Conservation (phyloP, 2,888 invertebrate genomes). For the Acanthopleura granulata region DNA sequence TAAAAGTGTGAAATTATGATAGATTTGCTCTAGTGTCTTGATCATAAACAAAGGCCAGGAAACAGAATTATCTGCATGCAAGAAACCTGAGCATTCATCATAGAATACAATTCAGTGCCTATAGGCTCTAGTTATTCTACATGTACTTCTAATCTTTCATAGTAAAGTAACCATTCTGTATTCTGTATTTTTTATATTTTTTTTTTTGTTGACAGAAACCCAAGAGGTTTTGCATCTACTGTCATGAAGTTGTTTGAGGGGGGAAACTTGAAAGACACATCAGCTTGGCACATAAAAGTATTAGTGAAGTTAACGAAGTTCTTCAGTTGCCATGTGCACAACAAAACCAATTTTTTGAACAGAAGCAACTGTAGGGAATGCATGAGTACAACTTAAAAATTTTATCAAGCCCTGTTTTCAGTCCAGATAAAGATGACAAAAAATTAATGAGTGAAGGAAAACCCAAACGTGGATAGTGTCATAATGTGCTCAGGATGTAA, state of each 20-base stretch:
- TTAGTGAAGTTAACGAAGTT: neutral
- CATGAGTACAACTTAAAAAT: slow-evolving; percentile 16
- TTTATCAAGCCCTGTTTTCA: neutral
- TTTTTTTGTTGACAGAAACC: slow-evolving; percentile 1
- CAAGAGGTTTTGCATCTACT: neutral
- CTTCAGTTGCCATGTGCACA: neutral
- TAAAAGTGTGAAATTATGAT: too few species aligned
- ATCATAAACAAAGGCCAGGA: too few species aligned
- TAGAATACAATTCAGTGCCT: too few species aligned
- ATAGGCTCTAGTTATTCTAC: too few species aligned
- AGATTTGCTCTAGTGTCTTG: too few species aligned
- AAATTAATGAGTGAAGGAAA: slow-evolving; percentile 27
- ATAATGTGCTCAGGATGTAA: slow-evolving; percentile 27
- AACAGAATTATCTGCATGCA: too few species aligned
- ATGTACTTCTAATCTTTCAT: too few species aligned
- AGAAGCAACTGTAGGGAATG: slow-evolving; percentile 8
- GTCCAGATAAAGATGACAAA: too few species aligned
- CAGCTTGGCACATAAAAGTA: neutral
- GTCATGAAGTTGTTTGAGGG: neutral
- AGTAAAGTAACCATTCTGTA: too few species aligned
- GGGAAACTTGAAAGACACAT: slow-evolving; percentile 18
- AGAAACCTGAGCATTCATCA: too few species aligned
- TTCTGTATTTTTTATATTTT: too few species aligned
- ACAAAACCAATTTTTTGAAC: slow-evolving; percentile 15
- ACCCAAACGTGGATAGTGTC: slow-evolving; percentile 25